Evolutionary conservation across 2,888 invertebrate species (phyloP).

Genomic region (Sinopyrophorus schimmeli): DNA sequence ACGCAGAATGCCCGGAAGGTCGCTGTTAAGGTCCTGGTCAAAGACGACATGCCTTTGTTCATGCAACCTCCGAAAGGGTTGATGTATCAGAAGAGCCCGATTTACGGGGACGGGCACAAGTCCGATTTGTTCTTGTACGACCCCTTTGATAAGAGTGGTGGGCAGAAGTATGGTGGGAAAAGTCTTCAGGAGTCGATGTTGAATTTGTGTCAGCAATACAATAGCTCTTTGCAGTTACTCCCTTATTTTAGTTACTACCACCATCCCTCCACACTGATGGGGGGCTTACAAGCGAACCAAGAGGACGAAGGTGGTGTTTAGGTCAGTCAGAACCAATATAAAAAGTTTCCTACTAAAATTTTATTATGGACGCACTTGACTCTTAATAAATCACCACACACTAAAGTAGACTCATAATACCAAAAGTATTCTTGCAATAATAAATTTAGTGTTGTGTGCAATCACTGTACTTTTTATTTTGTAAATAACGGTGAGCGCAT

Average conservation of each 20-base stretch:
- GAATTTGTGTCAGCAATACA: conserved; percentile 54
- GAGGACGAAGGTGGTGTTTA: conserved; percentile 42
- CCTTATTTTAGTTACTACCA: conserved; percentile 56
- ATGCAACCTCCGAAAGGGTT: conserved; percentile 48
- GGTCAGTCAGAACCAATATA: conserved; percentile 13
- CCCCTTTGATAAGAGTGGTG: conserved; percentile 46
- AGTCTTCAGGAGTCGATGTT: conserved; percentile 54
- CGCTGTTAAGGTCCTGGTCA: conserved; percentile 88
- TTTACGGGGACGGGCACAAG: conserved; percentile 43
- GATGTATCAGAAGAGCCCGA: conserved; percentile 35
- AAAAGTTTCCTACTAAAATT: neutral
- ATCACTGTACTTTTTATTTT: conserved; percentile 11
- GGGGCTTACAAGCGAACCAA: conserved; percentile 37
- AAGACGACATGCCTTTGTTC: conserved; percentile 72
- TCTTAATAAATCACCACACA: conserved; percentile 11
- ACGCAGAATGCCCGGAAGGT: conserved; percentile 78
- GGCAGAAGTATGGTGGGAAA: conserved; percentile 50
- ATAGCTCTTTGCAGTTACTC: conserved; percentile 52
- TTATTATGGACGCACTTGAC: conserved; percentile 11
- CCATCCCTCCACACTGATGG: conserved; percentile 46
- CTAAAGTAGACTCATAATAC: conserved; percentile 10
- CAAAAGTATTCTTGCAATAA: conserved; percentile 17
- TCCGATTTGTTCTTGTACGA: conserved; percentile 51
- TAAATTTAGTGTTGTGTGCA: conserved; percentile 13
- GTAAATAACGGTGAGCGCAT: conserved; percentile 11